Percentiles rank a stretch among this genome's conserved stretches.
Evolutionary conservation across 2,113 vertebrate genomes (phyloP).

Genomic region (Myanophis thanlyinensis): DNA sequence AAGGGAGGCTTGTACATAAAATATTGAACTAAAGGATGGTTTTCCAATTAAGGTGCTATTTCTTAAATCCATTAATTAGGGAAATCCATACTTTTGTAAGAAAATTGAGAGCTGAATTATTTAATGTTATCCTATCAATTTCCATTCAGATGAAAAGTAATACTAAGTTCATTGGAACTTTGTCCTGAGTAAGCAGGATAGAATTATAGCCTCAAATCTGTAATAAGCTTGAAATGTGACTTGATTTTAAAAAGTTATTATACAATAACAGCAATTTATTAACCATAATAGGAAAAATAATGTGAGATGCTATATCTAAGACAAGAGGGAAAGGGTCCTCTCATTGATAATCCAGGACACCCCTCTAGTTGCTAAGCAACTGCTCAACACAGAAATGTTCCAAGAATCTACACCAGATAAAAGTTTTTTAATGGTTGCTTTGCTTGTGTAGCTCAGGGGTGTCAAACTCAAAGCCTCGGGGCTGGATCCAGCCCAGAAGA

Average conservation of each 20-base stretch:
- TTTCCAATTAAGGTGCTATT: background rate
- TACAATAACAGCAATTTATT: background rate
- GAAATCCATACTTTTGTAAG: background rate
- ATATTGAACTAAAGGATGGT: background rate
- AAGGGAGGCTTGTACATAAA: background rate
- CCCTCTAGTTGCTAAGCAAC: background rate
- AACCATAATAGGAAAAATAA: background rate
- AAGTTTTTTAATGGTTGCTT: background rate
- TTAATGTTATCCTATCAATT: background rate
- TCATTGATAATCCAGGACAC: background rate
- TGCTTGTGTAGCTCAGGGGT: too few relatives aligned
- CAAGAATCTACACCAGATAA: background rate
- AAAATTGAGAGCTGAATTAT: background rate
- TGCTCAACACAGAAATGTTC: background rate
- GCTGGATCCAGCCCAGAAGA: too few relatives aligned
- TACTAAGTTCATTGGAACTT: background rate
- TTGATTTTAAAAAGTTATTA: background rate
- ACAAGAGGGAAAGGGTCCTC: background rate
- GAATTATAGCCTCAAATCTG: background rate
- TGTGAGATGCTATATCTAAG: background rate
- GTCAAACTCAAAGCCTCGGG: too few relatives aligned
- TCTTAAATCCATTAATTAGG: background rate
- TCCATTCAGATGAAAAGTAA: background rate
- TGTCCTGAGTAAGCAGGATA: background rate
- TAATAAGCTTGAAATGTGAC: background rate